Base-by-base conservation (phyloP, 2,113 vertebrate genomes). In the Lagenorhynchus albirostris region DNA sequence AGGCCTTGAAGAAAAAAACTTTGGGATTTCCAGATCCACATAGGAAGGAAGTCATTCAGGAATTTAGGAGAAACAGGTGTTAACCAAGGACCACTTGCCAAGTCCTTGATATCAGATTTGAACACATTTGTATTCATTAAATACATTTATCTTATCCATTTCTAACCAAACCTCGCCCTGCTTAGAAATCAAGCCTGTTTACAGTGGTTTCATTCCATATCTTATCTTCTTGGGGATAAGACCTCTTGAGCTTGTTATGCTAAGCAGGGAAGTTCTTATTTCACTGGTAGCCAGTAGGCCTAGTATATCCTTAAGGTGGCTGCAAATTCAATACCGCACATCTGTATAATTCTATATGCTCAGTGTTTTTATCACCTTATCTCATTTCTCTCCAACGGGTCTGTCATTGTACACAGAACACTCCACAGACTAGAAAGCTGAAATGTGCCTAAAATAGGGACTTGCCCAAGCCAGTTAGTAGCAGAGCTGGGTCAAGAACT, bases 121-220 rank as follows among this genome's bases (percentile, higher is more conserved):
- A 96, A 91, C 62, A 85, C 23, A 88, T 76, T 50, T 71, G 21
- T 70, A 93, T 91, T 93, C 23, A 76, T 68, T 65, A 81, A 96
- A 86, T 85, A 91, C 36, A 60, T 41, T 47, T 89, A 77, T 74
- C 82, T 89, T 58, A 89, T 79, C 73, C 0, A 1, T 74, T 86
- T 96, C 58, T 83, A 76, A 36, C 53, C 67, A 67, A 82, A 58
- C 74, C 44, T 41, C 71, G 31, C 70, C 79, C 25, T 60, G 47
- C 55, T 60, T 90, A 62, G 70, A 96, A 90, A 93, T 60, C 67
- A 87, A 26, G 6, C 81, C 36, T 94, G 36, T 91, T 91, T 62
- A 80, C 50, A 88, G 58, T 62, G 6, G 21, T 89, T 96, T 91
- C 36, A 14, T 23, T 41, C 25, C 15, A 9, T 15, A 60, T 70